Evolutionary conservation across 23 tunicate species (phyloP).

Genomic region (Pegea sp.): DNA sequence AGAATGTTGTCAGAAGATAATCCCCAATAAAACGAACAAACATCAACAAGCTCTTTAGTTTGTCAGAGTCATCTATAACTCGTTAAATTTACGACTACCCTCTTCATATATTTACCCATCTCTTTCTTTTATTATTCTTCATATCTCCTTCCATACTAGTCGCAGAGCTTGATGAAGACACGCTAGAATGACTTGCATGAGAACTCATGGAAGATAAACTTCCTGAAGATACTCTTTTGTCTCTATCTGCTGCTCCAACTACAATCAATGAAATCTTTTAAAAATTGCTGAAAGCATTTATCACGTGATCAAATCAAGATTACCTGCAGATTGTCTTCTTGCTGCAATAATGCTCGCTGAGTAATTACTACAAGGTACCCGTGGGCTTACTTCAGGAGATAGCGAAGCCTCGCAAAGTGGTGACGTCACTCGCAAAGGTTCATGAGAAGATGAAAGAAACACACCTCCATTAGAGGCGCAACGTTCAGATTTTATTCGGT

Average conservation of each 20-base stretch:
- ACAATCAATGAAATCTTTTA: too few species aligned
- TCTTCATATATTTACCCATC: too few species aligned
- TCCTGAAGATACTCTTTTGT: slow-evolving; percentile 76
- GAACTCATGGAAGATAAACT: slow-evolving; percentile 81
- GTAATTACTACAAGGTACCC: slow-evolving; percentile 9
- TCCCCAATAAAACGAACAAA: background rate
- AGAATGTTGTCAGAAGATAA: slow-evolving; percentile 2
- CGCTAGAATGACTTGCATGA: slow-evolving; percentile 72
- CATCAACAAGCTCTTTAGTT: slow-evolving; percentile 52
- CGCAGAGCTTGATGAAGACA: slow-evolving; percentile 38
- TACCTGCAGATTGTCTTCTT: slow-evolving; percentile 9
- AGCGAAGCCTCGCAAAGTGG: slow-evolving; percentile 1
- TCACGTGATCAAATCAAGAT: background rate
- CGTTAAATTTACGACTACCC: too few species aligned
- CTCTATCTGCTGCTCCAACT: background rate
- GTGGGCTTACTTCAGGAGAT: slow-evolving; percentile 6
- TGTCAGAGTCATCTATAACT: too few species aligned
- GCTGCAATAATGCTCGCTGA: slow-evolving; percentile 8
- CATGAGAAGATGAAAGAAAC: background rate
- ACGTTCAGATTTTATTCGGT: slow-evolving; percentile 56
- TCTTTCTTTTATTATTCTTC: background rate
- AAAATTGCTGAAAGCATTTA: background rate
- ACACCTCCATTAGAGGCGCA: too few species aligned
- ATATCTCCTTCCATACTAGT: slow-evolving; percentile 27
- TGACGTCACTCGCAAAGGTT: background rate